Evolutionary conservation across 2,888 invertebrate species (phyloP).

Genomic region (Parelbella ahira): DNA sequence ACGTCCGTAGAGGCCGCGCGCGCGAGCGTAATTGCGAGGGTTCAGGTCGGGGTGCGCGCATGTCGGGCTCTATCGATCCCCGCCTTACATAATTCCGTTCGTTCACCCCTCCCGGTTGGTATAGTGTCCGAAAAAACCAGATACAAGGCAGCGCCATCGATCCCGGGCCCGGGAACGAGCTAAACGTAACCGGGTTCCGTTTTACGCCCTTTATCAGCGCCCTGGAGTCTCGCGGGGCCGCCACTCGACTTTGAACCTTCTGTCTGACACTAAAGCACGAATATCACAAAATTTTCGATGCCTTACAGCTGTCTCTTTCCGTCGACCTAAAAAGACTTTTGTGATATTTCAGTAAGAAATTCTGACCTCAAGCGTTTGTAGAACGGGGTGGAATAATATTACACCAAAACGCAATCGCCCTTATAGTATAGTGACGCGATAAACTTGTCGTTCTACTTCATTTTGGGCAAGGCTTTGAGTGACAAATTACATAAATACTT

Average conservation of each 20-base stretch:
- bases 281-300: not conserved
- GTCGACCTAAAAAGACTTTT: conserved; percentile 38
- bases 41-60: conserved; percentile 49
- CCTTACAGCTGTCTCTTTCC: conserved; percentile 22
- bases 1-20: conserved; percentile 75
- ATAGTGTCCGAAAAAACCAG: conserved; percentile 80
- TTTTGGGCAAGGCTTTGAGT: conserved; percentile 3
- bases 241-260: conserved; percentile 31
- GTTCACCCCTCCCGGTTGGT: conserved; percentile 75
- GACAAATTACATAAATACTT: conserved; percentile 11
- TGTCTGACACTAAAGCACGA: not conserved
- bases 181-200: conserved; percentile 34
- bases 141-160: conserved; percentile 66
- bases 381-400: conserved; percentile 26
- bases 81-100: conserved; percentile 73
- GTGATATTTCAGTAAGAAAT: conserved; percentile 36
- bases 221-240: conserved; percentile 24
- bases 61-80: conserved; percentile 60
- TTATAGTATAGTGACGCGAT: conserved; percentile 17
- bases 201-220: conserved; percentile 23
- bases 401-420: conserved; percentile 15
- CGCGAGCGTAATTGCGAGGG: conserved; percentile 69
- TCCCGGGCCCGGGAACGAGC: conserved; percentile 51
- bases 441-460: conserved; percentile 12
- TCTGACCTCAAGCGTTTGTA: conserved; percentile 33